Percentiles rank a stretch among this genome's conserved stretches.
Evolutionary conservation across 2,888 invertebrate species (phyloP).

Genomic region (Auanema sp.): DNA sequence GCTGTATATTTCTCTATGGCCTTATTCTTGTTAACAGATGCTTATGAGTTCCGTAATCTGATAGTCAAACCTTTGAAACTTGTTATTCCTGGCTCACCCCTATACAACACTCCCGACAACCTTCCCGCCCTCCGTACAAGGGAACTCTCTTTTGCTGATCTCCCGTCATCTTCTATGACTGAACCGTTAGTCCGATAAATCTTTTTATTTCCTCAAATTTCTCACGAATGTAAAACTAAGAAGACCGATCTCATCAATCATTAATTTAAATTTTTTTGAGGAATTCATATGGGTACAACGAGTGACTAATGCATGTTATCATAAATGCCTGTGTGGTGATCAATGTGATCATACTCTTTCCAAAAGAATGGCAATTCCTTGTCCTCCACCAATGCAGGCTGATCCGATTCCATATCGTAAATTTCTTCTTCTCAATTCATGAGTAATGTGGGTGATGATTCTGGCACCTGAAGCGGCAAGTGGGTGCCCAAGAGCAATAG

Average conservation of each 20-base stretch:
- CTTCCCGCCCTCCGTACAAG: conserved; percentile 2
- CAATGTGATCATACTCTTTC: conserved; percentile 68
- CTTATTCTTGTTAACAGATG: conserved; percentile 21
- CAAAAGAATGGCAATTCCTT: conserved; percentile 89
- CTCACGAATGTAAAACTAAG: neutral
- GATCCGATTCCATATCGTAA: conserved; percentile 82
- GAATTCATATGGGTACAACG: too few relatives aligned
- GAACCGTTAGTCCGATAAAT: conserved; percentile 14
- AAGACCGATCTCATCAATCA: too few relatives aligned
- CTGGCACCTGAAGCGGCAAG: conserved; percentile 52
- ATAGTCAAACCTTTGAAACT: conserved; percentile 16
- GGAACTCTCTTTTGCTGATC: conserved; percentile 17
- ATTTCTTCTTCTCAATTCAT: conserved; percentile 48
- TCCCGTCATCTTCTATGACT: conserved; percentile 12
- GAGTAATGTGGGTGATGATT: conserved; percentile 48
- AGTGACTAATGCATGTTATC: too few relatives aligned
- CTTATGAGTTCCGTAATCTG: conserved; percentile 20
- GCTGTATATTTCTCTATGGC: conserved; percentile 18
- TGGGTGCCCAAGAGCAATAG: conserved; percentile 57
- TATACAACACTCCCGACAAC: too few relatives aligned
- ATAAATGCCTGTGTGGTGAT: neutral
- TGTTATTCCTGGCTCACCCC: conserved; percentile 18
- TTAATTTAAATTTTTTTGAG: too few relatives aligned
- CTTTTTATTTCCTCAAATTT: neutral
- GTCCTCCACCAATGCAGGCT: conserved; percentile 97